Evolutionary conservation across 2,888 invertebrate genomes (phyloP), one percentile per base, ranked within the genome.

Genomic region (Lycocerus yunnanus): DNA sequence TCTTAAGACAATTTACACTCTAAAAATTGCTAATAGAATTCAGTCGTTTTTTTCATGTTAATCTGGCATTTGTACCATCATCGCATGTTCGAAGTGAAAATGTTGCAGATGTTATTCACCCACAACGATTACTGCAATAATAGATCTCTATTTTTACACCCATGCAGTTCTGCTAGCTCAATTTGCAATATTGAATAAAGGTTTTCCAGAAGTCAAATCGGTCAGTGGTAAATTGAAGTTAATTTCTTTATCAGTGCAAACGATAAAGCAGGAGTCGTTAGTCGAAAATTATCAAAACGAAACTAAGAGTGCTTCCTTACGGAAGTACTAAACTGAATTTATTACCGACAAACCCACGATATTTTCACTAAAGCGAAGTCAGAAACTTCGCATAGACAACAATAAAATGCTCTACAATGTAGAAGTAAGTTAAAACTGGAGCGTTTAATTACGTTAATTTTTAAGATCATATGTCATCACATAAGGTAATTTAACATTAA

Each of bases 61-160:
- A 63, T 63, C 61, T 63, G 61, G 61, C 16, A 63, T 20, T 43
- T 43, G 43, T 43, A 63, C 20, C 61, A 63, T 63, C 60, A 60
- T 60, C 58, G 14, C 58, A 14, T 59, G 61, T 8, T 16, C n/a
- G 15, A 15, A 16, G 60, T 18, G 61, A 18, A 63, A 63, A 63
- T 20, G 9, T 61, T 63, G 61, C 61, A 63, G 61, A 63, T 63
- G 61, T 63, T 63, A 63, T 63, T 63, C 61, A 63, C 61, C 61
- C 61, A 63, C 61, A 63, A 63, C 61, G 61, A 63, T 63, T 63
- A 20, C 61, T 15, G 15, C 61, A 63, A 63, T 63, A 63, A 63
- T 63, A 63, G 61, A 63, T 63, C 61, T n/a, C 61, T 63, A 63
- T 63, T 63, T 63, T 63, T 63, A 63, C 61, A 63, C 61, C 61